Percentiles rank a stretch among this genome's conserved stretches.
These are phyloP conservation scores for Nannoperca australis DNA, from an alignment of 2,797 vertebrate species.

Conservation along the genomic window DNA sequence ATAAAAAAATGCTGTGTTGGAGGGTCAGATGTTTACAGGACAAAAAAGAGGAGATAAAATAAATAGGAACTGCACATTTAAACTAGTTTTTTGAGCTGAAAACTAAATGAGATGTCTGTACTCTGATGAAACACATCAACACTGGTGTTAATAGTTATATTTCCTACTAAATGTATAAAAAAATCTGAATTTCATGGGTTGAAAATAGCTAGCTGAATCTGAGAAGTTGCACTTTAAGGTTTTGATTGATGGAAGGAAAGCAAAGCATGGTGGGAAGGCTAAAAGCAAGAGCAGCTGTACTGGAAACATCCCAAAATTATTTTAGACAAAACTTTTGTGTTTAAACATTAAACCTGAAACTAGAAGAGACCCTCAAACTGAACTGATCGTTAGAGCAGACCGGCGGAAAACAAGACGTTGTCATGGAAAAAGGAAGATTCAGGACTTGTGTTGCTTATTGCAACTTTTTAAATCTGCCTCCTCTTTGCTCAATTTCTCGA, in stretches of 20 bases:
- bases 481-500: conserved; percentile 68
- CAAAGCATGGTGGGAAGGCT: conserved; percentile 6
- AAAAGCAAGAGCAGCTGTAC: not conserved
- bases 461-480: conserved; percentile 68
- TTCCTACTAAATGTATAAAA: too few relatives aligned
- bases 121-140: too few relatives aligned
- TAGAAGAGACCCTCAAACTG: conserved; percentile 18
- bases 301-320: conserved; percentile 31
- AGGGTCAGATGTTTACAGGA: not conserved
- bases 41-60: not conserved
- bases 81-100: too few relatives aligned
- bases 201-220: too few relatives aligned
- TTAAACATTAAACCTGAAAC: conserved; percentile 44
- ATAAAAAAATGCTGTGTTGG: not conserved
- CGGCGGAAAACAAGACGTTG: conserved; percentile 52
- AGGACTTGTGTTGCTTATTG: conserved; percentile 52
- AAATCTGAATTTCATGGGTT: too few relatives aligned
- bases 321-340: not conserved
- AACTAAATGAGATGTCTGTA: too few relatives aligned
- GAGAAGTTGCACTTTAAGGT: not conserved
- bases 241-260: conserved; percentile 15
- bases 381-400: conserved; percentile 44
- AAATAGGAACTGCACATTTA: too few relatives aligned
- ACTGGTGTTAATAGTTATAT: too few relatives aligned
- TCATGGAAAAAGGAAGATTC: conserved; percentile 59